Percentiles rank a stretch among this genome's conserved stretches.
Conservation (phyloP, 2,888 invertebrate genomes). For the Pollenia labialis region DNA sequence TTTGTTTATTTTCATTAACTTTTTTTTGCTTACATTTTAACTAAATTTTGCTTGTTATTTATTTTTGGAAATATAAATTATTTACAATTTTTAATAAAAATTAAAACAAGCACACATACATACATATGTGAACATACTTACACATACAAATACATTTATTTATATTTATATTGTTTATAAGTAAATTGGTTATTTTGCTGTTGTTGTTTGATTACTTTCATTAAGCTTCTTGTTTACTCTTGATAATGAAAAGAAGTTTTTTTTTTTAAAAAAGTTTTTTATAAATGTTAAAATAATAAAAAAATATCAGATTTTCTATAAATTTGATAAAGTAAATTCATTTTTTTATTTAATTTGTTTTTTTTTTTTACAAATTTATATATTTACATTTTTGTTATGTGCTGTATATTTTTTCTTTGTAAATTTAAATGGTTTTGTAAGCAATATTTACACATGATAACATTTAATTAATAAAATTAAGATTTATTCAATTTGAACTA, state of each 20-base stretch:
- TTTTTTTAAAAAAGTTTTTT: not conserved
- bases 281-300: not conserved
- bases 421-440: conserved; percentile 24
- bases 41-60: conserved; percentile 7
- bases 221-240: conserved; percentile 25
- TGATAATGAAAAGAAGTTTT: not conserved
- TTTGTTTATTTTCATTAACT: conserved; percentile 4
- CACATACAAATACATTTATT: not conserved
- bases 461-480: conserved; percentile 50
- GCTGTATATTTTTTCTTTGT: not conserved
- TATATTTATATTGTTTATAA: not conserved
- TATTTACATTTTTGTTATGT: conserved; percentile 28
- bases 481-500: not conserved
- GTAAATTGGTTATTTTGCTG: not conserved
- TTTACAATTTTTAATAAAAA: conserved; percentile 50
- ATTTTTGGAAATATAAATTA: conserved; percentile 22
- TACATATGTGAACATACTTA: not conserved
- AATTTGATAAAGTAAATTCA: not conserved
- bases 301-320: conserved; percentile 5
- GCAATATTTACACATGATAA: conserved; percentile 62
- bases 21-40: conserved; percentile 25
- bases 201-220: conserved; percentile 7
- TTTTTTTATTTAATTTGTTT: not conserved
- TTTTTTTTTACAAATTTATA: conserved; percentile 33
- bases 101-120: conserved; percentile 1